These are phyloP conservation scores for Suncus etruscus DNA, from an alignment of 2,113 vertebrate genomes.

Conservation along the genomic window DNA sequence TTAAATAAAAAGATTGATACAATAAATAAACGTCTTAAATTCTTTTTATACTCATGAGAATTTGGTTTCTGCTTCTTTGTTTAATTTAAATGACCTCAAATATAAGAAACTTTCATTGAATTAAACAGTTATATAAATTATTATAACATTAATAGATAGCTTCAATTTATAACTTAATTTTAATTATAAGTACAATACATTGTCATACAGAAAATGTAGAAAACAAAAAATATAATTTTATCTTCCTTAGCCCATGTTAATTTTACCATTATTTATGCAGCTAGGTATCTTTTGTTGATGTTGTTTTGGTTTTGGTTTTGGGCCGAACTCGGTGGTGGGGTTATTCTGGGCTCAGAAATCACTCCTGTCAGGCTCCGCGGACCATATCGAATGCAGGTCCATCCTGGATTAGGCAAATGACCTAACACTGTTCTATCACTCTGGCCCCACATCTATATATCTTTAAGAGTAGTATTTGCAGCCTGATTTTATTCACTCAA, in stretches of 20 bases:
- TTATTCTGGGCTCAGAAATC: too few species aligned
- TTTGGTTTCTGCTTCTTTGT: neutral
- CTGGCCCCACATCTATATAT: neutral
- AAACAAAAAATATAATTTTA: neutral
- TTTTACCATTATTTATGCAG: constrained; percentile 26
- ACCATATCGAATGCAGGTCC: too few species aligned
- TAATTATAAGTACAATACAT: constrained; percentile 13
- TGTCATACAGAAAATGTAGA: constrained; percentile 3
- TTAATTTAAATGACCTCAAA: neutral
- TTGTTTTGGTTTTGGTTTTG: too few species aligned
- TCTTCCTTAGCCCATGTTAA: neutral
- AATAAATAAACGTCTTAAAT: neutral
- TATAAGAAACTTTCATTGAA: neutral
- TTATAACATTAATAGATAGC: too few species aligned
- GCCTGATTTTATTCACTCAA: neutral
- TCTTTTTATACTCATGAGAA: neutral
- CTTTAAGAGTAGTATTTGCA: neutral
- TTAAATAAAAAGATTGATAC: too few species aligned
- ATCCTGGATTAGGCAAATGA: too few species aligned
- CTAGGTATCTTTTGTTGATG: too few species aligned
- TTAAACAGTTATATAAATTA: too few species aligned
- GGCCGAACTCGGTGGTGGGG: too few species aligned
- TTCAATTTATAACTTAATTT: constrained; percentile 12
- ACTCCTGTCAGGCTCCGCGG: too few species aligned
- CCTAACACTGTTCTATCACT: too few species aligned